These are phyloP conservation scores for Thripadectes ignobilis DNA, from an alignment of 2,797 vertebrate species.

Conservation along the genomic window DNA sequence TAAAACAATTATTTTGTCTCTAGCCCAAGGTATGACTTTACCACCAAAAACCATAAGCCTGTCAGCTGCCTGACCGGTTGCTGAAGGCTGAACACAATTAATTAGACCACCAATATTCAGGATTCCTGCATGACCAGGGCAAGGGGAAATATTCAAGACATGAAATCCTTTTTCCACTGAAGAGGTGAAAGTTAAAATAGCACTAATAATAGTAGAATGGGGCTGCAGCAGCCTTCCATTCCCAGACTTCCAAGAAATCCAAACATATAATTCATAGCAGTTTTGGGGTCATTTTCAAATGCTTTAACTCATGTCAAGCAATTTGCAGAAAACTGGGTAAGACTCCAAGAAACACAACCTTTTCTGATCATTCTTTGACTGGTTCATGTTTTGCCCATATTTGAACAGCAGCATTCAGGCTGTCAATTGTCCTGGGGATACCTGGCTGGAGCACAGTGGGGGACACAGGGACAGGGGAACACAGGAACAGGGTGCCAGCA, in stretches of 20 bases:
- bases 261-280: neutral
- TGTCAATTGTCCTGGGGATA: neutral
- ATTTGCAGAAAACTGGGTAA: neutral
- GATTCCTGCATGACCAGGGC: neutral
- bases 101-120: neutral
- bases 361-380: neutral
- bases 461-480: neutral
- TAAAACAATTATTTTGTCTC: neutral
- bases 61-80: neutral
- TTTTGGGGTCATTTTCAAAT: neutral
- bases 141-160: neutral
- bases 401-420: neutral
- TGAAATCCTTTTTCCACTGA: neutral
- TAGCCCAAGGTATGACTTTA: neutral
- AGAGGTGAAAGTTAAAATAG: neutral
- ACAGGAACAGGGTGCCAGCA: neutral
- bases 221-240: neutral
- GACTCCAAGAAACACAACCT: neutral
- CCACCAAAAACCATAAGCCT: neutral
- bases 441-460: neutral
- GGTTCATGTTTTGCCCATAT: fast-evolving
- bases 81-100: neutral
- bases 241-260: neutral
- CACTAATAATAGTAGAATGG: neutral
- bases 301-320: neutral